Conservation (phyloP, 1,140 invertebrate species). For the Ditylenchus dipsaci region DNA sequence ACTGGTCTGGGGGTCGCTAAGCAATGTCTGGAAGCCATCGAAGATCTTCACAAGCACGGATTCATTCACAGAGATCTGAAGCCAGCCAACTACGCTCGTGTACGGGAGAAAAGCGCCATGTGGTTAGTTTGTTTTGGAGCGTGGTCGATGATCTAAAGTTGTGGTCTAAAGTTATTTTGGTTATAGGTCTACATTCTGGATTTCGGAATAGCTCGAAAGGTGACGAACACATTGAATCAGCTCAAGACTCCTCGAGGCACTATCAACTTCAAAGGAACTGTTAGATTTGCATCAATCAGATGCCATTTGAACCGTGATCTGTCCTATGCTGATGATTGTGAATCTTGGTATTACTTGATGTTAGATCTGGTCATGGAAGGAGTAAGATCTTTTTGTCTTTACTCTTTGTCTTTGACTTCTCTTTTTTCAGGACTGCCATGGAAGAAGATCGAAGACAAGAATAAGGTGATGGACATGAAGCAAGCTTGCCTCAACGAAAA, state of each 20-base stretch:
- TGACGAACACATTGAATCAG: background rate
- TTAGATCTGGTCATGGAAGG: constrained; percentile 3
- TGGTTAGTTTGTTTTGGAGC: background rate
- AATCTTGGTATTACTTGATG: constrained; percentile 10
- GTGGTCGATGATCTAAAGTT: no score
- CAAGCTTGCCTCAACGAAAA: background rate
- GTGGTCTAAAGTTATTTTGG: no score
- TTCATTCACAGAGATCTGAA: constrained; percentile 36
- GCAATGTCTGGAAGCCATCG: constrained; percentile 37
- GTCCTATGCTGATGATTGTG: constrained; percentile 1
- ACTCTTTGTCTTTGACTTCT: background rate
- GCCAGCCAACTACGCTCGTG: constrained; percentile 34
- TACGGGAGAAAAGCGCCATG: background rate
- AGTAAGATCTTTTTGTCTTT: background rate
- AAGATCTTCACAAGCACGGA: constrained; percentile 17
- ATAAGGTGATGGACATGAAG: background rate
- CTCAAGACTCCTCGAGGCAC: background rate
- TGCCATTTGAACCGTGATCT: constrained; percentile 1
- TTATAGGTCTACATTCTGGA: constrained; percentile 51
- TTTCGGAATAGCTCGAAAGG: background rate
- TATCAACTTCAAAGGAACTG: constrained; percentile 13
- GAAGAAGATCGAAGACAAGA: background rate
- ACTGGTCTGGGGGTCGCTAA: constrained; percentile 19
- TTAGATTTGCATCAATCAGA: constrained; percentile 9
- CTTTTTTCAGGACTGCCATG: background rate